Evolutionary conservation across 2,888 invertebrate genomes (phyloP), one percentile per base, ranked within the genome.

Genomic region (Drosophila imparisetae): DNA sequence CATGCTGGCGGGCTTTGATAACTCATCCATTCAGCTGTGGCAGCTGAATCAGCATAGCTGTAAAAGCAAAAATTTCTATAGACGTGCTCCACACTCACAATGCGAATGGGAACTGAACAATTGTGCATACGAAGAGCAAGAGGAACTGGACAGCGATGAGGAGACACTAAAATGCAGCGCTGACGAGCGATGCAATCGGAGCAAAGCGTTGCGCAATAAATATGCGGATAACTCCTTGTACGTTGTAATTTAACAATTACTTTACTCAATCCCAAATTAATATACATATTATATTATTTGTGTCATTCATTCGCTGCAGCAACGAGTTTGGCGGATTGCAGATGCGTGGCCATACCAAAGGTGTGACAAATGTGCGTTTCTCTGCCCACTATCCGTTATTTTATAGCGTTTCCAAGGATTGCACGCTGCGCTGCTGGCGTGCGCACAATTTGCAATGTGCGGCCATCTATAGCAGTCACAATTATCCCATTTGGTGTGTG

Each of bases 401-500:
- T n/a, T 94, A 97, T 40, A 93, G 92, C 5, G 95, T 95, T 2
- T 96, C 96, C 3, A 96, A 96, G 90, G 98, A 98, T 92, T 94
- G 94, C 77, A 96, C 96, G 48, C 94, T 97, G 95, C 94, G 96
- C 77, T 95, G 95, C 7, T 97, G 97, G 97, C 94, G 95, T 81
- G 94, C 96, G 3, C 93, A 94, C n/a, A 91, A 81, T 52, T 95
- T 95, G 78, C 94, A 94, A 8, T 96, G 96, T 91, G 95, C 95
- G 18, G 95, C 95, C 48, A 83, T 91, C 1, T 92, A 91, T 69
- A 94, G 96, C 85, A 98, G 98, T 36, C 98, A 98, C 93, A 96
- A 95, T 90, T 96, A 97, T 90, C 97, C 98, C 1, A 96, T 98
- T 78, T 98, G 98, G 97, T 97, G 97, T 91, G 94, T 98, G 92